phyloP scores from a whole-genome alignment of 2,113 vertebrate species.

The Ctenomys sociabilis region DNA sequence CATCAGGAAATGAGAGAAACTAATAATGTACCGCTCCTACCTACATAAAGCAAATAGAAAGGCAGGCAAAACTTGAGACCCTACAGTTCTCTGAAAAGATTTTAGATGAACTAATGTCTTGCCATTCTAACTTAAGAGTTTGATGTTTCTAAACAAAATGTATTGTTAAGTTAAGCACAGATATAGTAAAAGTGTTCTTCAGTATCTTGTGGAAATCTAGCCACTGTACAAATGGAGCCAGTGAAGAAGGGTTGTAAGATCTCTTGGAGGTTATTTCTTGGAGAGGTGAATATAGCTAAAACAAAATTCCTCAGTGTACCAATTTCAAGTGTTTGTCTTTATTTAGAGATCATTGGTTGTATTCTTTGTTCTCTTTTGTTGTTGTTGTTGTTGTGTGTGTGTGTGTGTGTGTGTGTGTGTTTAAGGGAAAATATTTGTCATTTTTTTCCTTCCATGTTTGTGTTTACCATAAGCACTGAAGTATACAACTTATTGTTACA shows the following conservation, averaged over 20 bases:
- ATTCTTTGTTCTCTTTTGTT: background rate
- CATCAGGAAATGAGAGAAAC: conserved; percentile 2
- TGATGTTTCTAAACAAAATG: background rate
- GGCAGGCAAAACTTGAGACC: background rate
- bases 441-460: conserved; percentile 16
- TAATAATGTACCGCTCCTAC: background rate
- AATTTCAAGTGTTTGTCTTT: background rate
- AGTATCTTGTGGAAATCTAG: background rate
- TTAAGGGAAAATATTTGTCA: background rate
- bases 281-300: background rate
- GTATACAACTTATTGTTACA: background rate
- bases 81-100: background rate
- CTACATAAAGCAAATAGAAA: conserved; percentile 1
- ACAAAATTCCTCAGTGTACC: background rate
- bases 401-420: background rate
- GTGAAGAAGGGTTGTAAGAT: background rate
- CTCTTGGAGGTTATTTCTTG: background rate
- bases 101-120: background rate
- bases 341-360: background rate
- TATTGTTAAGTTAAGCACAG: background rate
- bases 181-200: background rate
- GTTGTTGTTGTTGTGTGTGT: background rate
- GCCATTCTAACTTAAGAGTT: background rate
- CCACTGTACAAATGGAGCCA: background rate
- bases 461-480: conserved; percentile 4